Evolutionary conservation across 2,113 vertebrate species (phyloP).

Genomic region (Acrocephalus arundinaceus): DNA sequence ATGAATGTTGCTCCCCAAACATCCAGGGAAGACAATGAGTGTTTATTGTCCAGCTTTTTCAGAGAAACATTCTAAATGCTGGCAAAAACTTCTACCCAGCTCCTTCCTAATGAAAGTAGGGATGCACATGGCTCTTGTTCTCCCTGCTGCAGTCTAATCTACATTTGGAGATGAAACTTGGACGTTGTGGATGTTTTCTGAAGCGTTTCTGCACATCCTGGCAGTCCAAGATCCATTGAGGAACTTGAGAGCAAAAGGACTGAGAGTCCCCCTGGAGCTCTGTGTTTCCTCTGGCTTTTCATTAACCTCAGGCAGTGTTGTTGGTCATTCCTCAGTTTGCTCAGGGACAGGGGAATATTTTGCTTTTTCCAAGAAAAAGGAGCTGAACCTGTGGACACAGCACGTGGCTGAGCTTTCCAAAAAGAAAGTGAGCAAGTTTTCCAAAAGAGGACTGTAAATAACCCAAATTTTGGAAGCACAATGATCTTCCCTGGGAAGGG

Average conservation of each 20-base stretch:
- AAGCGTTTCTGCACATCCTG: neutral
- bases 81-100: neutral
- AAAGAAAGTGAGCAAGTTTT: neutral
- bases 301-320: fast-evolving
- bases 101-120: neutral
- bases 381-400: neutral
- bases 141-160: neutral
- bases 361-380: neutral
- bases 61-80: neutral
- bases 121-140: neutral
- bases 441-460: neutral
- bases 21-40: neutral
- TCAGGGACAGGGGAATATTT: neutral
- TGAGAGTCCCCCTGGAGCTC: neutral
- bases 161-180: neutral
- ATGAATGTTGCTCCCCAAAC: neutral
- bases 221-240: neutral
- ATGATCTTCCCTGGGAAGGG: neutral
- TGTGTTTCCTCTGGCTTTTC: neutral
- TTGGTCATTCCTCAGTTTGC: neutral
- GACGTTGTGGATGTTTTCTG: neutral
- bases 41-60: neutral
- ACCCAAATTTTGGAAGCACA: neutral
- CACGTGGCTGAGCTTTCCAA: neutral
- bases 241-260: neutral